These are phyloP conservation scores for Axea sp. DNA, from an alignment of 2,888 invertebrate genomes.

Conservation along the genomic window DNA sequence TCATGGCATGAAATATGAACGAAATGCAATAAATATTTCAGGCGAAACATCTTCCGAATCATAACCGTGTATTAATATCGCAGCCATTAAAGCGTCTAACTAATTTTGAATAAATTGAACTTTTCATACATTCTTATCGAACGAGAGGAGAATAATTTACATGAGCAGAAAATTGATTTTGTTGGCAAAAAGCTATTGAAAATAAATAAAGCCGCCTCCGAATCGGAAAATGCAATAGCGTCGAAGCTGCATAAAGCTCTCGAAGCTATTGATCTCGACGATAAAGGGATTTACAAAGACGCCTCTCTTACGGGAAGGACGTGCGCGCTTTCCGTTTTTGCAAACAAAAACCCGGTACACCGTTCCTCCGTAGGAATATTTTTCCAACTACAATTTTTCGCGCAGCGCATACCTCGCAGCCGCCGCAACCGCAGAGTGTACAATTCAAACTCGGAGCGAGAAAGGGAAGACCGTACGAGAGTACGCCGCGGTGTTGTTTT, in stretches of 20 bases:
- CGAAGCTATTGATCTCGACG: constrained; percentile 39
- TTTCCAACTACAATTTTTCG: constrained; percentile 44
- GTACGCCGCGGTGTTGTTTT: constrained; percentile 40
- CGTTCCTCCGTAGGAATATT: constrained; percentile 32
- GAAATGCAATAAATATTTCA: no score
- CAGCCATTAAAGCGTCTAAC: no score
- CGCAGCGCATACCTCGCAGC: no score
- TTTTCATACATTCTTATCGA: no score
- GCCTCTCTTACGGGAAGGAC: background rate
- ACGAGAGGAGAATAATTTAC: no score
- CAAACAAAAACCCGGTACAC: constrained; percentile 25
- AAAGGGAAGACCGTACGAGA: constrained; percentile 1
- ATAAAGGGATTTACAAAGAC: constrained; percentile 41
- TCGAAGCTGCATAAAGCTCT: constrained; percentile 21
- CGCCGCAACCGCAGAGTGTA: constrained; percentile 7
- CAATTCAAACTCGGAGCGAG: constrained; percentile 15
- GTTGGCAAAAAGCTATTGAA: no score
- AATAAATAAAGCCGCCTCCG: no score
- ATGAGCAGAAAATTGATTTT: no score
- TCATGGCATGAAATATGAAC: no score
- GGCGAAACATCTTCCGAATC: no score
- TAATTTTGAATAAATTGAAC: no score
- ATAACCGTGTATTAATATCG: no score
- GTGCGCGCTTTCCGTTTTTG: constrained; percentile 14
- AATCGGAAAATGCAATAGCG: constrained; percentile 33